Percentiles rank a stretch among this genome's conserved stretches.
phyloP scores from a whole-genome alignment of 2,113 vertebrate species.

The Podocnemis expansa region DNA sequence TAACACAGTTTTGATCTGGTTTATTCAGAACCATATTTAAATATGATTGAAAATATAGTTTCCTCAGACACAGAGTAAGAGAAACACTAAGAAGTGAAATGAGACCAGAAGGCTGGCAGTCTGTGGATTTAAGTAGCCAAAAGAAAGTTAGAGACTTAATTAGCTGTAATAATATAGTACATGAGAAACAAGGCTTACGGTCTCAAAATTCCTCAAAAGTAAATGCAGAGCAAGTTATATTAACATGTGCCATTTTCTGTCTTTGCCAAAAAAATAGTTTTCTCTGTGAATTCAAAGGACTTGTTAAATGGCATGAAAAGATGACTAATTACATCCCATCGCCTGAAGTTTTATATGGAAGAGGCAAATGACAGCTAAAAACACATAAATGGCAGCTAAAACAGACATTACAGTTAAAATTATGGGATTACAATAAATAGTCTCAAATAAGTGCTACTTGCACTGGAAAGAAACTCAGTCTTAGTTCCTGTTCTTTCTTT shows the following conservation, averaged over 20 bases:
- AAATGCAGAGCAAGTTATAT: neutral
- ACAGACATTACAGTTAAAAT: neutral
- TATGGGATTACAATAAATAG: constrained; percentile 11
- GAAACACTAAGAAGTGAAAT: neutral
- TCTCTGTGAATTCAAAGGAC: neutral
- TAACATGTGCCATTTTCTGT: neutral
- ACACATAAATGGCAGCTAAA: neutral
- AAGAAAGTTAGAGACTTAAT: neutral
- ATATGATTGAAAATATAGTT: neutral
- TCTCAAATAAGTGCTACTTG: neutral
- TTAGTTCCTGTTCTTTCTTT: constrained; percentile 14
- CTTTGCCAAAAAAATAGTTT: neutral
- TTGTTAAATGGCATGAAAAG: neutral
- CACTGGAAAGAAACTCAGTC: constrained; percentile 8
- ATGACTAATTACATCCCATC: neutral
- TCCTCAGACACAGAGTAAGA: neutral
- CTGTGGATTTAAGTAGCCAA: neutral
- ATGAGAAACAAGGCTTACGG: neutral
- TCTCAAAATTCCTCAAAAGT: neutral
- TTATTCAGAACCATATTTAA: neutral
- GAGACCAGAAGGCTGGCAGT: neutral
- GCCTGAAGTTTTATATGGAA: neutral
- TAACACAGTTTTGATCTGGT: neutral
- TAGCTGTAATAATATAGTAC: neutral
- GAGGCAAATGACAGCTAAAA: neutral